Percentiles rank a stretch among this genome's conserved stretches.
These are phyloP conservation scores for Anolis carolinensis DNA, from an alignment of 2,113 vertebrate genomes.

Conservation along the genomic window DNA sequence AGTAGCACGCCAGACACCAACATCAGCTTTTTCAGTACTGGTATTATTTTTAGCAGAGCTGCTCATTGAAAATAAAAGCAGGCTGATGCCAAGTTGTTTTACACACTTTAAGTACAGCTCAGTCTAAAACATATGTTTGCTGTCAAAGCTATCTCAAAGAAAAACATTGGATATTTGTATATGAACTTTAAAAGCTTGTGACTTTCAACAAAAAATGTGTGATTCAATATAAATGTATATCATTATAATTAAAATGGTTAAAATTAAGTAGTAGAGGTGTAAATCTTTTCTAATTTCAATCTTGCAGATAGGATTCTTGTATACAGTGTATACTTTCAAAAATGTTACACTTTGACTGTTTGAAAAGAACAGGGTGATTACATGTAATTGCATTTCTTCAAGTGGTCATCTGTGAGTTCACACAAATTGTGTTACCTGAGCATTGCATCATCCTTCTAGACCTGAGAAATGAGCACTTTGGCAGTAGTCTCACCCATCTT, in stretches of 20 bases:
- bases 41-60: constrained; percentile 4
- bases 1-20: background rate
- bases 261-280: background rate
- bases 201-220: constrained; percentile 18
- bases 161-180: background rate
- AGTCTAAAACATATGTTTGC: constrained; percentile 9
- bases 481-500: no score
- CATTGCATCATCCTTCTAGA: no score
- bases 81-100: constrained; percentile 8
- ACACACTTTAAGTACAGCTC: constrained; percentile 25
- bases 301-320: no score
- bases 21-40: background rate
- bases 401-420: no score
- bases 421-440: no score
- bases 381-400: no score
- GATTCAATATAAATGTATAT: background rate
- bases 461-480: no score
- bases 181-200: constrained; percentile 15
- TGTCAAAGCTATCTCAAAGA: constrained; percentile 22
- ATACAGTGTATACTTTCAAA: no score
- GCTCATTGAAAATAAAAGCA: constrained; percentile 1
- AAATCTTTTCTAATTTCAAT: no score
- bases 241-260: background rate
- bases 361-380: no score
- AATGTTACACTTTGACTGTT: no score